Conservation (phyloP, 1,140 invertebrate species). For the Drosophila ohnishii region DNA sequence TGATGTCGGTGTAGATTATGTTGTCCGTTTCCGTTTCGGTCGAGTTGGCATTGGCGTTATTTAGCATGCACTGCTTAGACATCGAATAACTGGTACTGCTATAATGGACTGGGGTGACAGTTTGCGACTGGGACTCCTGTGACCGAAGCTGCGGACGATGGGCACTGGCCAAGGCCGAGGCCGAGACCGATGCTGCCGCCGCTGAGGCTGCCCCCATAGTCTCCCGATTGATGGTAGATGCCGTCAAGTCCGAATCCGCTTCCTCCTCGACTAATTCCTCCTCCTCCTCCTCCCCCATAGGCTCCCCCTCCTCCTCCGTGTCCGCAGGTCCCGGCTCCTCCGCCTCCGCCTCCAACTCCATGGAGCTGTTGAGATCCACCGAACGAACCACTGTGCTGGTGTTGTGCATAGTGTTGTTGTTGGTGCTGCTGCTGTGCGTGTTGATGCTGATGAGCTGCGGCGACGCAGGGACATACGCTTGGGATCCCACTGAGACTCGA, state of each 20-base stretch:
- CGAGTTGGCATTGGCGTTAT: slow-evolving; percentile 80
- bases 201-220: slow-evolving; percentile 76
- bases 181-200: slow-evolving; percentile 66
- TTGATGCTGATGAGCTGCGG: slow-evolving; percentile 80
- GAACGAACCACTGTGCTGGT: slow-evolving; percentile 74
- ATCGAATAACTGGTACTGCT: slow-evolving; percentile 83
- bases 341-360: slow-evolving; percentile 79
- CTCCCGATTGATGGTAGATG: slow-evolving; percentile 83
- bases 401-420: slow-evolving; percentile 73
- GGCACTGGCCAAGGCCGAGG: slow-evolving; percentile 69
- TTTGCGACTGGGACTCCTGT: slow-evolving; percentile 83
- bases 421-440: slow-evolving; percentile 70
- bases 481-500: slow-evolving; percentile 83
- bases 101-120: slow-evolving; percentile 83
- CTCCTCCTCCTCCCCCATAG: slow-evolving; percentile 73
- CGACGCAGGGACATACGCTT: slow-evolving; percentile 82
- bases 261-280: slow-evolving; percentile 82
- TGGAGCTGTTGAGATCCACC: slow-evolving; percentile 83
- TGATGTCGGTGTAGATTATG: slow-evolving; percentile 83
- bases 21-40: slow-evolving; percentile 82
- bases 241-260: slow-evolving; percentile 83
- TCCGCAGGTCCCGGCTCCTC: slow-evolving; percentile 61
- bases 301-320: slow-evolving; percentile 75
- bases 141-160: slow-evolving; percentile 80
- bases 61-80: slow-evolving; percentile 83